Evolutionary conservation across 2,888 invertebrate genomes (phyloP).

Genomic region (Drosophila vallismaia): DNA sequence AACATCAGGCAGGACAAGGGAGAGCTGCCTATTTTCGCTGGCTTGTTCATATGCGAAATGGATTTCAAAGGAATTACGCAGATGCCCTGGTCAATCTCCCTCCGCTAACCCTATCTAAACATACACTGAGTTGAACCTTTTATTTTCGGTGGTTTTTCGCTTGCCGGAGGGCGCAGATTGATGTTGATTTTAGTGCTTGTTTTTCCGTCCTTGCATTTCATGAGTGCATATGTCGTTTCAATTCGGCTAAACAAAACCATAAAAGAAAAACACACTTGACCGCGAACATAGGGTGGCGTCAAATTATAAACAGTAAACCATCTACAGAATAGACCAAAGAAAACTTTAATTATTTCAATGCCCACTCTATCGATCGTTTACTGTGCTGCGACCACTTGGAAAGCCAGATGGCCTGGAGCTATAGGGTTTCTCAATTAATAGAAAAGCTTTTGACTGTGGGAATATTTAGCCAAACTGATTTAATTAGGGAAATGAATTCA

Average conservation of each 20-base stretch:
- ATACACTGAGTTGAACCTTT: constrained; percentile 9
- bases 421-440: constrained; percentile 65
- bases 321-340: background rate
- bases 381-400: constrained; percentile 9
- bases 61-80: constrained; percentile 43
- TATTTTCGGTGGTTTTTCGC: constrained; percentile 14
- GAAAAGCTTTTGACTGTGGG: constrained; percentile 61
- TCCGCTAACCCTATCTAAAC: constrained; percentile 42
- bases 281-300: constrained; percentile 5
- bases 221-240: constrained; percentile 57
- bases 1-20: constrained; percentile 46
- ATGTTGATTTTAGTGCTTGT: constrained; percentile 65
- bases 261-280: constrained; percentile 50
- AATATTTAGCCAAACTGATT: constrained; percentile 47
- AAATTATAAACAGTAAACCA: background rate
- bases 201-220: constrained; percentile 65
- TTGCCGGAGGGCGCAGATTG: constrained; percentile 27
- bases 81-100: background rate
- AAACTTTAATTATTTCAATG: background rate
- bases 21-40: constrained; percentile 30
- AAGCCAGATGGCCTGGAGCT: constrained; percentile 29
- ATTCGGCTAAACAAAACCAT: constrained; percentile 51
- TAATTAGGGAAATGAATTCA: constrained; percentile 79
- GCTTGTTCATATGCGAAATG: constrained; percentile 41
- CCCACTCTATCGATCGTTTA: background rate